Evolutionary conservation across 2,888 invertebrate species (phyloP).

Genomic region (Scaptomyza flava): DNA sequence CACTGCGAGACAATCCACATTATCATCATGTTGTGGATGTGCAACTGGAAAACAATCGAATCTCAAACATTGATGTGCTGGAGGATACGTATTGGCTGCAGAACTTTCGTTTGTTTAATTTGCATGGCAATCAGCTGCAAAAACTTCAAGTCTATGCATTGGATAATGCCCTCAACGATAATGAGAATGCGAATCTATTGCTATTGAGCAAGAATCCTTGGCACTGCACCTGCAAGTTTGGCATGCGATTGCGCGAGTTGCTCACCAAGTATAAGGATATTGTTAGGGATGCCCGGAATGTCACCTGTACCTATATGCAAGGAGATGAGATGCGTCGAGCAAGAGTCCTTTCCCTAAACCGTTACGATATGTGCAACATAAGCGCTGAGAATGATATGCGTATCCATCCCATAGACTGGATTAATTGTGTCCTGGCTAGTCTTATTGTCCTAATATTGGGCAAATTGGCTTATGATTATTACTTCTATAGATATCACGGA

Average conservation of each 20-base stretch:
- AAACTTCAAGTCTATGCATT: conserved; percentile 93
- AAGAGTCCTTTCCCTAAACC: conserved; percentile 88
- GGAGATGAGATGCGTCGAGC: conserved; percentile 81
- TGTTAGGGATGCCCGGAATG: conserved; percentile 89
- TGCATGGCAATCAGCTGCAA: conserved; percentile 89
- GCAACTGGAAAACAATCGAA: conserved; percentile 90
- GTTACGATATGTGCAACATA: conserved; percentile 89
- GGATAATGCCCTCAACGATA: conserved; percentile 91
- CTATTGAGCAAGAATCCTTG: conserved; percentile 92
- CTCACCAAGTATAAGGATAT: conserved; percentile 89
- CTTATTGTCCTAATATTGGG: conserved; percentile 90
- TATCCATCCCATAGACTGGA: conserved; percentile 89
- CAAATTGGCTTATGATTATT: conserved; percentile 92
- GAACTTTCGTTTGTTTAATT: conserved; percentile 90
- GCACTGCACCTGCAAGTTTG: conserved; percentile 92
- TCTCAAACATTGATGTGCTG: conserved; percentile 88
- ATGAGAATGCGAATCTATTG: conserved; percentile 89
- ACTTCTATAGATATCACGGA: conserved; percentile 91
- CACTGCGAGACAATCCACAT: conserved; percentile 88
- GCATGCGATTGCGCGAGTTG: conserved; percentile 90
- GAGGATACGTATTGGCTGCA: conserved; percentile 92
- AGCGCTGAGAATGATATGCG: conserved; percentile 85
- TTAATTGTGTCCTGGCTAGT: conserved; percentile 89
- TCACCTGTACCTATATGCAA: conserved; percentile 89
- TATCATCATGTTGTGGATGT: conserved; percentile 90